Percentiles rank a stretch among this genome's conserved stretches.
These are phyloP conservation scores for Caenorhabditis sulstoni DNA, from an alignment of 2,888 invertebrate genomes.

Conservation along the genomic window DNA sequence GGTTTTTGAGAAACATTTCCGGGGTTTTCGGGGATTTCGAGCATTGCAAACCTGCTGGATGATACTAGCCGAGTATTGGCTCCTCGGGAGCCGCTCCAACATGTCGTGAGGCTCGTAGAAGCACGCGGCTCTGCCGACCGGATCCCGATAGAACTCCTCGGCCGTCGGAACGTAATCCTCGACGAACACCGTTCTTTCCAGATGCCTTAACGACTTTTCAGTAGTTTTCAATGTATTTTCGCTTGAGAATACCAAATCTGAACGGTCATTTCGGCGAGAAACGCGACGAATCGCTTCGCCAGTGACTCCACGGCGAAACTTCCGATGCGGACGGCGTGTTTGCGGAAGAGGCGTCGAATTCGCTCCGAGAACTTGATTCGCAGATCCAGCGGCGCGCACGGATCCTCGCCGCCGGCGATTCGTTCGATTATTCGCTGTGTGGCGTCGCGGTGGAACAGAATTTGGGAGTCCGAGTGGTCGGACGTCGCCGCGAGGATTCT, in stretches of 20 bases:
- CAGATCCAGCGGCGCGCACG: too few relatives aligned
- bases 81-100: neutral
- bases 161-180: neutral
- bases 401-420: too few relatives aligned
- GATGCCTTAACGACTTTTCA: neutral
- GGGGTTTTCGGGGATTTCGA: too few relatives aligned
- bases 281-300: neutral
- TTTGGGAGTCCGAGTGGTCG: too few relatives aligned
- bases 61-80: neutral
- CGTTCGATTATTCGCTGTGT: too few relatives aligned
- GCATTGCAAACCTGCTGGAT: too few relatives aligned
- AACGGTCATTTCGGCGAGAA: neutral
- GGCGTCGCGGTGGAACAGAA: too few relatives aligned
- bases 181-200: neutral
- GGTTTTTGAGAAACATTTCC: too few relatives aligned
- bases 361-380: neutral
- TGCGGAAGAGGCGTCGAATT: neutral
- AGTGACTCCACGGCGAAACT: neutral
- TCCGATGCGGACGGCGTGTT: neutral
- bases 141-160: neutral
- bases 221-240: neutral
- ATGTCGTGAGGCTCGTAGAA: neutral
- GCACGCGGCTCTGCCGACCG: neutral
- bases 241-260: neutral
- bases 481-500: too few relatives aligned